Percentiles rank a stretch among this genome's conserved stretches.
Evolutionary conservation across 1,140 invertebrate genomes (phyloP).

Genomic region (Anastrepha ludens): DNA sequence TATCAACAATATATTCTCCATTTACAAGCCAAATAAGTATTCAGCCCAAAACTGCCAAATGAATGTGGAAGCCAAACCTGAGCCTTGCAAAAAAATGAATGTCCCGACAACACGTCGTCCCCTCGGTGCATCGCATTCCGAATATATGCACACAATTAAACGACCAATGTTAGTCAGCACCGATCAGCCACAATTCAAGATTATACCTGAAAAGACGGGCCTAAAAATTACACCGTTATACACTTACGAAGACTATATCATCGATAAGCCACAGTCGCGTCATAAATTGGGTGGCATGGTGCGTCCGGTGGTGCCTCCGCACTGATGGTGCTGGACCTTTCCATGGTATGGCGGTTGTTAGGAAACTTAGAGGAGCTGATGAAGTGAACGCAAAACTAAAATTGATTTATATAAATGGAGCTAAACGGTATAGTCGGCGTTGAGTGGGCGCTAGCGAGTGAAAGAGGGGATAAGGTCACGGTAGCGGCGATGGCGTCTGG

Average conservation of each 20-base stretch:
- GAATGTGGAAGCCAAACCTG: constrained; percentile 73
- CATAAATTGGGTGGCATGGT: constrained; percentile 71
- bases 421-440: not conserved
- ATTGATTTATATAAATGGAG: not conserved
- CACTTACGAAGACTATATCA: constrained; percentile 67
- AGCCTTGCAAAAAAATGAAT: constrained; percentile 75
- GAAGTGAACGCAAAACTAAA: not conserved
- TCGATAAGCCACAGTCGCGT: constrained; percentile 65
- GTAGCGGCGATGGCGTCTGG: not conserved
- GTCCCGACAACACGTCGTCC: constrained; percentile 69
- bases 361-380: constrained; percentile 11
- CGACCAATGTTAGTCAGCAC: constrained; percentile 74
- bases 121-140: constrained; percentile 60
- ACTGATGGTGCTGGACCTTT: constrained; percentile 75
- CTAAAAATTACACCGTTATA: constrained; percentile 76
- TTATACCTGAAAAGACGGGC: constrained; percentile 76
- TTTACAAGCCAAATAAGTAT: constrained; percentile 74
- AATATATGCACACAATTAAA: constrained; percentile 76
- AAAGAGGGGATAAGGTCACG: not conserved
- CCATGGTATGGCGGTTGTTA: constrained; percentile 73
- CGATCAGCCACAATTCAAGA: constrained; percentile 75
- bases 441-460: not conserved
- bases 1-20: constrained; percentile 75
- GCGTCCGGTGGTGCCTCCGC: constrained; percentile 72
- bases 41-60: constrained; percentile 72